Percentiles rank a stretch among this genome's conserved stretches.
These are phyloP conservation scores for Lophius piscatorius DNA, from an alignment of 2,113 vertebrate genomes.

Conservation along the genomic window DNA sequence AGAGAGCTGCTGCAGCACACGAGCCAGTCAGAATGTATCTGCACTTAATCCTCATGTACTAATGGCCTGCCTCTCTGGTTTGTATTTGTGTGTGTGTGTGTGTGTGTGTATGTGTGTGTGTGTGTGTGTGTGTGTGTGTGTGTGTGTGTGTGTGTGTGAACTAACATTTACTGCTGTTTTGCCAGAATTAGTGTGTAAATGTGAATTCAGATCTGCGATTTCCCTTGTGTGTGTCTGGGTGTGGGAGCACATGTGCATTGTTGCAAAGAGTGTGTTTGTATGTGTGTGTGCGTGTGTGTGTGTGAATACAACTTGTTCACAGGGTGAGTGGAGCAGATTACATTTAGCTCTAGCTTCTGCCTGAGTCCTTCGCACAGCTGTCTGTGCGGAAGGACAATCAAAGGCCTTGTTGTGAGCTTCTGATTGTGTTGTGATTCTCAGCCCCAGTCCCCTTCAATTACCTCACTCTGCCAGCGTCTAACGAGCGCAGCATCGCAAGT, in stretches of 20 bases:
- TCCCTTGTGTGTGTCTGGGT: conserved; percentile 2
- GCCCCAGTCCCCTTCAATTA: conserved; percentile 58
- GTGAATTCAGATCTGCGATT: not conserved
- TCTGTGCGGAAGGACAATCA: conserved; percentile 56
- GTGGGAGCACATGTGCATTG: conserved; percentile 12
- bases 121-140: conserved; percentile 1
- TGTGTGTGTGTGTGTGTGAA: not conserved
- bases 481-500: conserved; percentile 50
- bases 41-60: conserved; percentile 59
- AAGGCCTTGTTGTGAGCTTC: conserved; percentile 35
- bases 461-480: conserved; percentile 47
- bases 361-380: conserved; percentile 58
- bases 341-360: conserved; percentile 47
- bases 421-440: conserved; percentile 53
- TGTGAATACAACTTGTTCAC: conserved; percentile 43
- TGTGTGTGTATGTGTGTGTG: conserved; percentile 12
- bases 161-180: not conserved
- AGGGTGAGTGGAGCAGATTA: conserved; percentile 52
- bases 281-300: conserved; percentile 32
- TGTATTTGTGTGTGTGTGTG: conserved; percentile 29
- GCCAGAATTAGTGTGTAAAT: not conserved
- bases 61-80: conserved; percentile 30
- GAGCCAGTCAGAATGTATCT: conserved; percentile 49
- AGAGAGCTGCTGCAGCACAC: conserved; percentile 49
- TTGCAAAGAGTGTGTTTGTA: conserved; percentile 2